Percentiles rank a stretch among this genome's conserved stretches.
These are phyloP conservation scores for Euzophera pinguis DNA, from an alignment of 2,888 invertebrate species.

Conservation along the genomic window DNA sequence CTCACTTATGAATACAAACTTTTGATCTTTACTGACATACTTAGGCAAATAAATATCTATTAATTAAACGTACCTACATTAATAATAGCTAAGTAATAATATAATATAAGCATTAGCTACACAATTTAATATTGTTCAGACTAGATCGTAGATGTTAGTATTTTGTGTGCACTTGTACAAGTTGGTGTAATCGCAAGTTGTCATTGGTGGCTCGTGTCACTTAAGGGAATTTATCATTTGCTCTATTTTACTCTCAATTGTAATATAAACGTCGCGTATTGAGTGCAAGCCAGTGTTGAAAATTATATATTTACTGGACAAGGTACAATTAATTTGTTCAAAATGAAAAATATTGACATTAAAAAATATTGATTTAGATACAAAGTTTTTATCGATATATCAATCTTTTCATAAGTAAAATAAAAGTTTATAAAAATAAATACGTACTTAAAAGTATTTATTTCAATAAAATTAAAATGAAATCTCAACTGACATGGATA, in stretches of 20 bases:
- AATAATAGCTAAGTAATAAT: too few species aligned
- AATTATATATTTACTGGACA: too few species aligned
- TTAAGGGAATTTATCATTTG: conserved; percentile 2
- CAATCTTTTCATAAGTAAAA: too few species aligned
- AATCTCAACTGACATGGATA: background rate
- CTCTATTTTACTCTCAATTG: background rate
- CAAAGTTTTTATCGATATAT: too few species aligned
- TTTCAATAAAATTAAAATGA: background rate
- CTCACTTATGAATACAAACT: too few species aligned
- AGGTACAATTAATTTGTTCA: too few species aligned
- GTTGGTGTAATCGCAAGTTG: background rate
- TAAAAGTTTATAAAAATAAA: background rate
- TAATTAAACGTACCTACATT: too few species aligned
- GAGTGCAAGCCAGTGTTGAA: background rate
- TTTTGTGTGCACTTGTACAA: conserved; percentile 20
- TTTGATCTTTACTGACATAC: too few species aligned
- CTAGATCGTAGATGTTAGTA: background rate
- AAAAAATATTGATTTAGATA: background rate
- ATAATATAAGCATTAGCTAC: too few species aligned
- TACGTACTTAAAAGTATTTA: background rate
- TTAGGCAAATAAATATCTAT: too few species aligned
- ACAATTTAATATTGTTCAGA: background rate
- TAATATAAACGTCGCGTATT: background rate
- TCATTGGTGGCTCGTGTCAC: conserved; percentile 2
- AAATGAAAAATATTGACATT: too few species aligned